Conservation (phyloP, 2,113 vertebrate species). For the Struthidea cinerea region DNA sequence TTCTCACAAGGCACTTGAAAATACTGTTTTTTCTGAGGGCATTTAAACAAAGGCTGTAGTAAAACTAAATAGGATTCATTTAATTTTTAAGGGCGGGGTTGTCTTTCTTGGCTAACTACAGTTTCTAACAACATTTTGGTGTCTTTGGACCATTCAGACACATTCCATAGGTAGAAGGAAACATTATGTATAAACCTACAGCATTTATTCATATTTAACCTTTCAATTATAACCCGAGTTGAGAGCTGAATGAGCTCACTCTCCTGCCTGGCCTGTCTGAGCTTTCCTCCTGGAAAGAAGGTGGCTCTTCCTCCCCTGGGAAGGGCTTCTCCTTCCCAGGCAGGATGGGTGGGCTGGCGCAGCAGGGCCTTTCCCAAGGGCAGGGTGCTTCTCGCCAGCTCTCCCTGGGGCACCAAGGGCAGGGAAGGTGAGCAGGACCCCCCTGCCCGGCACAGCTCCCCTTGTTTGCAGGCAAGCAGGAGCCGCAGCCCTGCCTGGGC, state of each 20-base stretch:
- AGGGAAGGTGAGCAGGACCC: neutral
- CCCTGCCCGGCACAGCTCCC: neutral
- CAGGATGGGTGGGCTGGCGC: neutral
- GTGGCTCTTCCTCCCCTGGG: neutral
- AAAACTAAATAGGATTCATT: slow-evolving; percentile 4
- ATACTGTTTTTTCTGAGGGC: neutral
- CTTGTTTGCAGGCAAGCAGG: neutral
- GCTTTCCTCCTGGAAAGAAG: neutral
- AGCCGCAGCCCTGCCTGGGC: neutral
- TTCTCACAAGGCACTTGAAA: slow-evolving; percentile 15
- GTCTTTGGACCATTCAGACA: slow-evolving; percentile 21
- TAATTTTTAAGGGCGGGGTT: neutral
- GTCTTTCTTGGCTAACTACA: neutral
- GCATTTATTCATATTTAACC: slow-evolving; percentile 55
- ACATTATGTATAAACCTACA: slow-evolving; percentile 26
- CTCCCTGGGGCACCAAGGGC: neutral
- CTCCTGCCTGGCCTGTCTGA: neutral
- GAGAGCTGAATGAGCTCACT: neutral
- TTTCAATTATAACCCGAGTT: neutral
- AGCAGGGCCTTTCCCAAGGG: neutral
- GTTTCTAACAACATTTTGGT: neutral
- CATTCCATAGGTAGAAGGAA: slow-evolving; percentile 31
- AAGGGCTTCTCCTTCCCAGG: neutral
- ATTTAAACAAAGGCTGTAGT: neutral
- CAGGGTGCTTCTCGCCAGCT: neutral